Conservation (phyloP, 2,888 invertebrate genomes). For the Agrenia bidenticulata region DNA sequence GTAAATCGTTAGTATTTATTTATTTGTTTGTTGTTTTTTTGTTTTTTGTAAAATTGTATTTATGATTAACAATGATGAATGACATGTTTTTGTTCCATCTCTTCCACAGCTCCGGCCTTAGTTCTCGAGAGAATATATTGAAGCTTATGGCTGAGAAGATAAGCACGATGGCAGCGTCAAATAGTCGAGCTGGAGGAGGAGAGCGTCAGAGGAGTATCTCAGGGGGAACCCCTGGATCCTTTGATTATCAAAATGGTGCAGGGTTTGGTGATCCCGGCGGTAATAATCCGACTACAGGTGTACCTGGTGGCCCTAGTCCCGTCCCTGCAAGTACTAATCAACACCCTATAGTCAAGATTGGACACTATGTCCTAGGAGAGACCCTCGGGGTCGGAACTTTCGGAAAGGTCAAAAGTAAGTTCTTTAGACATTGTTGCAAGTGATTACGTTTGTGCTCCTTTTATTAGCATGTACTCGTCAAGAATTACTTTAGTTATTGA, state of each 20-base stretch:
- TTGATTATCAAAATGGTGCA: neutral
- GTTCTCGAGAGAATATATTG: neutral
- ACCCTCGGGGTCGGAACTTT: slow-evolving; percentile 97
- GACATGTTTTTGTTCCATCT: no score
- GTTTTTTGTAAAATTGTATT: no score
- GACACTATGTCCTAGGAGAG: slow-evolving; percentile 92
- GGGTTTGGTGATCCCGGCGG: neutral
- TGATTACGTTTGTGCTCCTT: no score
- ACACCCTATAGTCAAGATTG: slow-evolving; percentile 90
- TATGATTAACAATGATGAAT: no score
- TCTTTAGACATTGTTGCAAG: no score
- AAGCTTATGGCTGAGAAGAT: neutral
- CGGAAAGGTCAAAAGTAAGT: slow-evolving; percentile 93
- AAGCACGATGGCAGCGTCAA: neutral
- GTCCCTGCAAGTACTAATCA: slow-evolving; percentile 33
- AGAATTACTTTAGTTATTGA: no score
- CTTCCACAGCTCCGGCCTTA: no score
- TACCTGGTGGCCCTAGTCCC: neutral
- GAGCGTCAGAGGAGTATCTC: slow-evolving; percentile 12
- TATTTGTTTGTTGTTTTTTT: no score
- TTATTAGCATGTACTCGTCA: no score
- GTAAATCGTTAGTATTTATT: no score
- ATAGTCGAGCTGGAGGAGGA: slow-evolving; percentile 38
- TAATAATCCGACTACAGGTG: neutral
- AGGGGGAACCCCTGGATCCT: neutral